These are phyloP conservation scores for Penelope pileata DNA, from an alignment of 2,113 vertebrate species.

Conservation along the genomic window DNA sequence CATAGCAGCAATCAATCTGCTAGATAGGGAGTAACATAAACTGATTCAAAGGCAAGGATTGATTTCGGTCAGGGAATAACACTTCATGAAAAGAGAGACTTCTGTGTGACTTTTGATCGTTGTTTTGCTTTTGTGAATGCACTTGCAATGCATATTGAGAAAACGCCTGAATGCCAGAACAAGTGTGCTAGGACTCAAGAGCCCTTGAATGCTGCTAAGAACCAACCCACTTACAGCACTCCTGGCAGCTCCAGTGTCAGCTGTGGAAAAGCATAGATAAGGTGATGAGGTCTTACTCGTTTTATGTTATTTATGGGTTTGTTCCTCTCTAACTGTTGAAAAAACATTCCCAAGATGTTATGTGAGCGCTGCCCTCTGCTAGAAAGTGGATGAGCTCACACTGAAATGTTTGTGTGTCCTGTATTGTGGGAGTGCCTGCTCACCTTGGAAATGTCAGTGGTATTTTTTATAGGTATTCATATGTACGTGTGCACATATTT, in stretches of 20 bases:
- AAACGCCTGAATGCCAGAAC: neutral
- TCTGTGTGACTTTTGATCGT: slow-evolving; percentile 60
- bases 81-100: slow-evolving; percentile 59
- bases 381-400: neutral
- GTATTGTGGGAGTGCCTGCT: neutral
- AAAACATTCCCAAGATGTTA: neutral
- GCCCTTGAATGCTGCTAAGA: slow-evolving; percentile 6
- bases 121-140: slow-evolving; percentile 56
- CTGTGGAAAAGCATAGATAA: neutral
- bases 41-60: slow-evolving; percentile 78
- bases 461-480: neutral
- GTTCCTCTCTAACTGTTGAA: neutral
- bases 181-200: neutral
- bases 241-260: neutral
- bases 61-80: slow-evolving; percentile 75
- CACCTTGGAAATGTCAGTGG: neutral
- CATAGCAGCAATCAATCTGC: slow-evolving; percentile 79
- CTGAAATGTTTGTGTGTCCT: neutral
- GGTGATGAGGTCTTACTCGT: neutral
- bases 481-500: neutral
- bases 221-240: neutral
- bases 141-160: slow-evolving; percentile 25
- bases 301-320: neutral
- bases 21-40: slow-evolving; percentile 75
- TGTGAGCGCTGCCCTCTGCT: fast-evolving